Evolutionary conservation across 2,888 invertebrate species (phyloP), one percentile per base, ranked within the genome.

Genomic region (Trissoscelio sp.): DNA sequence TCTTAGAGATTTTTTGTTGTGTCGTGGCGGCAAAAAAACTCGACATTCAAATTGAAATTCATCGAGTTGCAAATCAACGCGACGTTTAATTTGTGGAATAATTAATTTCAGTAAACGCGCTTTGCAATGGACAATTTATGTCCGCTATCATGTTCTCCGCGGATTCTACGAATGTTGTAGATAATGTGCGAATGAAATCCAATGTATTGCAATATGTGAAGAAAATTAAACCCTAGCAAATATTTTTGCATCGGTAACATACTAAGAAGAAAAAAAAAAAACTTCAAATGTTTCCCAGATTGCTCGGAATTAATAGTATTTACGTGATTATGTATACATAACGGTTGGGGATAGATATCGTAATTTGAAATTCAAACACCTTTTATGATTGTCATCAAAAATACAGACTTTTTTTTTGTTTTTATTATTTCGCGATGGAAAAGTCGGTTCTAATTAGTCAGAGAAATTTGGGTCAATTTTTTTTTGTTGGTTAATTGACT

Each of bases 141-240:
- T 69, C 39, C 24, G 69, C 42, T 70, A 74, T 80, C 70, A 18
- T 75, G 37, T 75, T 75, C 69, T 37, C 28, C 37, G 42, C 31
- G 39, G 48, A 14, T 80, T 80, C 80, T 70, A 69, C 64, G 80
- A 80, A 80, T 55, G 57, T 57, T 16, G 53, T 55, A 70, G 74
- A 80, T 80, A 75, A 70, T 31, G 67, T 37, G 51, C 51, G 55
- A 70, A 74, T 70, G 80, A 64, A 80, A 80, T 51, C 28, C 62
- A 80, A 80, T 80, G 75, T 69, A 67, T 58, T 53, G 70, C 67
- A 69, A 28, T 69, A 62, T 31, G 79, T 37, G 22, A 62, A 48
- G 57, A 66, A 74, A 66, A 74, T 58, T 55, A 64, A 74, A 77
- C 69, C 58, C 42, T n/a, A n/a, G n/a, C n/a, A n/a, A n/a, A n/a